These are phyloP conservation scores for Ibidorhyncha struthersii DNA, from an alignment of 2,113 vertebrate genomes.

Conservation along the genomic window DNA sequence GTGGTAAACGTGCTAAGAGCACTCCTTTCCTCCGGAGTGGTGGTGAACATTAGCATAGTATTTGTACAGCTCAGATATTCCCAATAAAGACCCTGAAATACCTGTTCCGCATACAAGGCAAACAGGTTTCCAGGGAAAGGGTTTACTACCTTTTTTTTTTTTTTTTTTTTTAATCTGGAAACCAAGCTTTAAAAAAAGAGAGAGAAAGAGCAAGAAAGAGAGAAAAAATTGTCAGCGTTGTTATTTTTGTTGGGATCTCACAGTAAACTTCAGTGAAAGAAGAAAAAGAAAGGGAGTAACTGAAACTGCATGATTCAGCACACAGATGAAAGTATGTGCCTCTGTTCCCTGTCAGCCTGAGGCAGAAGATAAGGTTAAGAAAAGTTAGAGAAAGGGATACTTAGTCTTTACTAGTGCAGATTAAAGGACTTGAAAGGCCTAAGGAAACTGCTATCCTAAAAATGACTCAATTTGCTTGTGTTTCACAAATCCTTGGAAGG, in stretches of 20 bases:
- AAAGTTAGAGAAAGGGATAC: background rate
- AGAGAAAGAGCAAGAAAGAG: background rate
- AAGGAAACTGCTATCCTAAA: background rate
- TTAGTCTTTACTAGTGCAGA: background rate
- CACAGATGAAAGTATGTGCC: background rate
- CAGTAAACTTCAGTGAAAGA: background rate
- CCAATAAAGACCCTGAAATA: conserved; percentile 11
- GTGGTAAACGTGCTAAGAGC: background rate
- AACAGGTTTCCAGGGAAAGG: conserved; percentile 3
- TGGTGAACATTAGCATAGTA: background rate
- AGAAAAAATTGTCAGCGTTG: background rate
- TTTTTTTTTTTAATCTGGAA: background rate
- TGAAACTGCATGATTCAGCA: background rate
- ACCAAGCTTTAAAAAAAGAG: background rate
- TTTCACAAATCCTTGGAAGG: background rate
- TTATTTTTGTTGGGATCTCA: background rate
- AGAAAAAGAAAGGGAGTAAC: background rate
- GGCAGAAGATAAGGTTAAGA: background rate
- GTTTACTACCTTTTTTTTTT: background rate
- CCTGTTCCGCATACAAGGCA: conserved; percentile 9
- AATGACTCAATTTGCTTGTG: background rate
- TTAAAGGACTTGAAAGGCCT: background rate
- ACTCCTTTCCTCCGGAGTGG: background rate
- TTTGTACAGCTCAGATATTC: background rate
- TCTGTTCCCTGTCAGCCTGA: background rate